These are phyloP conservation scores for Pocillopora meandrina DNA, from an alignment of 92 coral and sea anemone genomes.

Conservation along the genomic window DNA sequence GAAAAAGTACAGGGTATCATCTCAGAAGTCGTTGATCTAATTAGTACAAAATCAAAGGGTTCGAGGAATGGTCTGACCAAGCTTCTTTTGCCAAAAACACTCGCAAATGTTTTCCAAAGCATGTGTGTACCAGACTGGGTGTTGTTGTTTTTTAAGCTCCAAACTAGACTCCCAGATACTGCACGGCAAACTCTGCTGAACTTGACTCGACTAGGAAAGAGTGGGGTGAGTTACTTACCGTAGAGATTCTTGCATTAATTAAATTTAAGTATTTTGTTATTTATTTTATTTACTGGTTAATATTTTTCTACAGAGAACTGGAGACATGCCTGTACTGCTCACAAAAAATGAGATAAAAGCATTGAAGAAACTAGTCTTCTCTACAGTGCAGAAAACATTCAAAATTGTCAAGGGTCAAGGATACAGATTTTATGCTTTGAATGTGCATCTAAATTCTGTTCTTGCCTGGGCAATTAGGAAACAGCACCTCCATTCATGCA, in stretches of 20 bases:
- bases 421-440: too few species aligned
- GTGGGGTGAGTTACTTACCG: neutral
- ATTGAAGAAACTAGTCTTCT: too few species aligned
- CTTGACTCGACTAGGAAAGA: conserved; percentile 15
- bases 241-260: too few species aligned
- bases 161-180: neutral
- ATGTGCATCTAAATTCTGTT: neutral
- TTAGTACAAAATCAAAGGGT: neutral
- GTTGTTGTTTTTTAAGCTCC: neutral
- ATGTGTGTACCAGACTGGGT: conserved; percentile 55
- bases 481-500: too few species aligned
- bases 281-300: too few species aligned
- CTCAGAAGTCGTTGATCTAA: conserved; percentile 13
- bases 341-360: too few species aligned
- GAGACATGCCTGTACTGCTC: too few species aligned
- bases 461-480: too few species aligned
- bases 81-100: conserved; percentile 10
- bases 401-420: too few species aligned
- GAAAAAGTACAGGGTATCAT: conserved; percentile 10
- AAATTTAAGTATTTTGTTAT: too few species aligned
- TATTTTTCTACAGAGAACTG: too few species aligned
- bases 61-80: conserved; percentile 18
- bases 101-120: conserved; percentile 5
- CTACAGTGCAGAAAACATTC: too few species aligned
- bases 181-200: conserved; percentile 54